phyloP scores from a whole-genome alignment of 2,888 invertebrate species.

The Acanthopleura granulata region DNA sequence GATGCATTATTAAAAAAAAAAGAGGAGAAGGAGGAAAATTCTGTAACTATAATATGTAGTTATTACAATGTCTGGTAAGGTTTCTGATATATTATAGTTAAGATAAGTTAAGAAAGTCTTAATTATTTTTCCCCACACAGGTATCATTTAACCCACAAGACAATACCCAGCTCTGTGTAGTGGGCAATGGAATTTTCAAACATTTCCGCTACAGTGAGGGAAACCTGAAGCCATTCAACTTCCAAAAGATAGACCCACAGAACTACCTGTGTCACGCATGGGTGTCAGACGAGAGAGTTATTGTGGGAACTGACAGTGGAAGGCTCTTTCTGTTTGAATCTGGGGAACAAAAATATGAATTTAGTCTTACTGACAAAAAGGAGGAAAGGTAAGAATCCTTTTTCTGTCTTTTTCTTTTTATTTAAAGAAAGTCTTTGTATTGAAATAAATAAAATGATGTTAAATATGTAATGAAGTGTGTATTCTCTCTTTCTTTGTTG shows the following conservation, averaged over 20 bases:
- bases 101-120: too few species aligned
- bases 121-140: slow-evolving; percentile 69
- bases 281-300: slow-evolving; percentile 85
- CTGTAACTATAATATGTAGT: too few species aligned
- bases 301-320: slow-evolving; percentile 85
- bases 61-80: too few species aligned
- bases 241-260: slow-evolving; percentile 84
- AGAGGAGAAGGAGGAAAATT: too few species aligned
- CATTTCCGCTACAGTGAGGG: slow-evolving; percentile 83
- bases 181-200: slow-evolving; percentile 78
- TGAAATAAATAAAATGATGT: too few species aligned
- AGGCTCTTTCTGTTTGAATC: slow-evolving; percentile 85
- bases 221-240: slow-evolving; percentile 86
- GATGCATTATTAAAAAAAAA: too few species aligned
- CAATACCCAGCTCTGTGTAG: slow-evolving; percentile 79
- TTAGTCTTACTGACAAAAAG: slow-evolving; percentile 52
- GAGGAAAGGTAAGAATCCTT: slow-evolving; percentile 43
- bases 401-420: not conserved
- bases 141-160: slow-evolving; percentile 85
- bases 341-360: slow-evolving; percentile 79
- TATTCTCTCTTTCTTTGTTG: too few species aligned
- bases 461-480: too few species aligned
- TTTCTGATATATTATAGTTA: too few species aligned
- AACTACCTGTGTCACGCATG: slow-evolving; percentile 84
- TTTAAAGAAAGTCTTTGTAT: too few species aligned